Evolutionary conservation across 2,113 vertebrate genomes (phyloP).

Genomic region (Hippolais icterina): DNA sequence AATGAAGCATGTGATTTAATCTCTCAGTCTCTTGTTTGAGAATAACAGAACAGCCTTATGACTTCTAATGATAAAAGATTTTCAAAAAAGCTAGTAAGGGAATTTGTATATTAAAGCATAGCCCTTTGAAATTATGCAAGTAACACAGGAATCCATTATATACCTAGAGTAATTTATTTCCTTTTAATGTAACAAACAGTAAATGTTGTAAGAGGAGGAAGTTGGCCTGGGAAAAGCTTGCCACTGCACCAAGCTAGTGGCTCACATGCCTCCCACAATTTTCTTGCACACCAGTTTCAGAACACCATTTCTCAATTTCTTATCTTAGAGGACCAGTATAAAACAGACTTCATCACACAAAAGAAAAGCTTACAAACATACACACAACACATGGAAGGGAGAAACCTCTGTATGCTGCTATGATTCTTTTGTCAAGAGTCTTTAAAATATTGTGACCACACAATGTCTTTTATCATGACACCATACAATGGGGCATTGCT

Average conservation of each 20-base stretch:
- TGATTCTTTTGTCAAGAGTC: not conserved
- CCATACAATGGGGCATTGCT: not conserved
- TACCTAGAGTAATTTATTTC: not conserved
- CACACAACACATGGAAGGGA: not conserved
- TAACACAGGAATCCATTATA: not conserved
- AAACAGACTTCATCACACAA: not conserved
- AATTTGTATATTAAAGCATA: not conserved
- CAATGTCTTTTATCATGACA: not conserved
- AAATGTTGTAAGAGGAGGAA: not conserved
- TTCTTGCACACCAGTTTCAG: not conserved
- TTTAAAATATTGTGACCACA: not conserved
- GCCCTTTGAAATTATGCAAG: not conserved
- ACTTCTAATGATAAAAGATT: not conserved
- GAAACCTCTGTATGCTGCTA: not conserved
- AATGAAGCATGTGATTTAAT: not conserved
- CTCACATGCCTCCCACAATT: fast-evolving
- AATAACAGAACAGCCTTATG: not conserved
- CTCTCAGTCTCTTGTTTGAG: not conserved
- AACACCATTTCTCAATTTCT: not conserved
- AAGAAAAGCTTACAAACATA: not conserved
- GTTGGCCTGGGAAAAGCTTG: not conserved
- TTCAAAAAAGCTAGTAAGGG: not conserved
- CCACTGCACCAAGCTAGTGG: not conserved
- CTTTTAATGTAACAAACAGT: not conserved
- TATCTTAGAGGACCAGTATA: not conserved